phyloP scores from a whole-genome alignment of 92 coral and sea anemone genomes.

The Meandrina meandrites region DNA sequence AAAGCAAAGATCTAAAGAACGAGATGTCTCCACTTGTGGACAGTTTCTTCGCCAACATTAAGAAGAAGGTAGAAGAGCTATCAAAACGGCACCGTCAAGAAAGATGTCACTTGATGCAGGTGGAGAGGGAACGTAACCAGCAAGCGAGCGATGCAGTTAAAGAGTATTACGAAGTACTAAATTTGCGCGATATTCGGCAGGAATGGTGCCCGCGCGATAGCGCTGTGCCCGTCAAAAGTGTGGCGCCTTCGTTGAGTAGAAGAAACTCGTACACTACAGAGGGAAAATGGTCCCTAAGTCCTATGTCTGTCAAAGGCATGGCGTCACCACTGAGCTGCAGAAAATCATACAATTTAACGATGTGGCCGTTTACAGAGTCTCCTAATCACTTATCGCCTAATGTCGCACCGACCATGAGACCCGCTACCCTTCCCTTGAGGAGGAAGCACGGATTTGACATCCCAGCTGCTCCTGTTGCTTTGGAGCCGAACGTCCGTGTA shows the following conservation, averaged over 20 bases:
- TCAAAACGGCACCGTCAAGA: slow-evolving; percentile 18
- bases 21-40: slow-evolving; percentile 17
- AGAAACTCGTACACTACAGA: background rate
- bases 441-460: background rate
- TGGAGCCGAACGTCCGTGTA: slow-evolving; percentile 18
- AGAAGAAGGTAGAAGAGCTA: background rate
- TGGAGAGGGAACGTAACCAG: slow-evolving; percentile 18
- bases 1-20: slow-evolving; percentile 28
- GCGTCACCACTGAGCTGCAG: background rate
- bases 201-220: slow-evolving; percentile 4
- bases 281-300: slow-evolving; percentile 1
- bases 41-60: background rate
- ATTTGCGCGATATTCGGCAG: slow-evolving; percentile 36
- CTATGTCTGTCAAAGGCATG: background rate
- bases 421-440: background rate
- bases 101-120: background rate
- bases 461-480: background rate
- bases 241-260: too few species aligned
- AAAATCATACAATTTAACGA: slow-evolving; percentile 3
- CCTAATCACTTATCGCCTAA: background rate
- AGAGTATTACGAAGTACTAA: slow-evolving; percentile 24
- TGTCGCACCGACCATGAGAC: background rate
- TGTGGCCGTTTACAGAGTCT: slow-evolving; percentile 7
- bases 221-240: background rate
- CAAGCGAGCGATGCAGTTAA: slow-evolving; percentile 11